Evolutionary conservation across 2,888 invertebrate species (phyloP).

Genomic region (Drosophila niveifrons): DNA sequence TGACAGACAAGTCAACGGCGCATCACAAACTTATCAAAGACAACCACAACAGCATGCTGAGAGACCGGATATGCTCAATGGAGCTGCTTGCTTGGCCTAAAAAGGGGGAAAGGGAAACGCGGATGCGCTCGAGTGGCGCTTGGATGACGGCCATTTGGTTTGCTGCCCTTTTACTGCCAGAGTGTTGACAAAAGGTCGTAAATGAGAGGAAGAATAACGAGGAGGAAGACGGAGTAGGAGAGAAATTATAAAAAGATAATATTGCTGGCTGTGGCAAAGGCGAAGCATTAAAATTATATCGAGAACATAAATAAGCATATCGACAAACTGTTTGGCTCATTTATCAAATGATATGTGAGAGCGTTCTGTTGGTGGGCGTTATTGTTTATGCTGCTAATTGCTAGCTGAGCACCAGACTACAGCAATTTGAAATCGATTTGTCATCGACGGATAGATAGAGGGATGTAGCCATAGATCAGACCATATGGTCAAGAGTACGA

Average conservation of each 20-base stretch:
- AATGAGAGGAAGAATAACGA: background rate
- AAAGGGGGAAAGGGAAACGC: background rate
- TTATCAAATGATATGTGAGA: constrained; percentile 71
- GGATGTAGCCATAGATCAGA: constrained; percentile 6
- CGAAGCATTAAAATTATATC: constrained; percentile 56
- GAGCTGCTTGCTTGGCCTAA: background rate
- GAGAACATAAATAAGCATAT: constrained; percentile 65
- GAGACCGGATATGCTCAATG: constrained; percentile 58
- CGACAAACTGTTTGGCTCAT: constrained; percentile 59
- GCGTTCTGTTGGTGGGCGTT: constrained; percentile 56
- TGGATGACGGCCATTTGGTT: constrained; percentile 26
- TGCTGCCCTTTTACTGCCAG: background rate
- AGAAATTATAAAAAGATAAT: constrained; percentile 71
- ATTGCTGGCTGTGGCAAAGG: constrained; percentile 37
- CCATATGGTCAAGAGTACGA: constrained; percentile 39
- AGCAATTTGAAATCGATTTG: constrained; percentile 68
- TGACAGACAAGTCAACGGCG: constrained; percentile 77
- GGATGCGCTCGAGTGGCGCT: constrained; percentile 46
- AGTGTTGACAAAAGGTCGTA: constrained; percentile 61
- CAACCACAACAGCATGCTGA: constrained; percentile 22
- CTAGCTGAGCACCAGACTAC: constrained; percentile 24
- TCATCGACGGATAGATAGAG: constrained; percentile 31
- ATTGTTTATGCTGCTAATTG: constrained; percentile 54
- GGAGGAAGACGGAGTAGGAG: constrained; percentile 18
- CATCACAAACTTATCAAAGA: constrained; percentile 67